Conservation (phyloP, 2,888 invertebrate genomes). For the Panzeria rudis region DNA sequence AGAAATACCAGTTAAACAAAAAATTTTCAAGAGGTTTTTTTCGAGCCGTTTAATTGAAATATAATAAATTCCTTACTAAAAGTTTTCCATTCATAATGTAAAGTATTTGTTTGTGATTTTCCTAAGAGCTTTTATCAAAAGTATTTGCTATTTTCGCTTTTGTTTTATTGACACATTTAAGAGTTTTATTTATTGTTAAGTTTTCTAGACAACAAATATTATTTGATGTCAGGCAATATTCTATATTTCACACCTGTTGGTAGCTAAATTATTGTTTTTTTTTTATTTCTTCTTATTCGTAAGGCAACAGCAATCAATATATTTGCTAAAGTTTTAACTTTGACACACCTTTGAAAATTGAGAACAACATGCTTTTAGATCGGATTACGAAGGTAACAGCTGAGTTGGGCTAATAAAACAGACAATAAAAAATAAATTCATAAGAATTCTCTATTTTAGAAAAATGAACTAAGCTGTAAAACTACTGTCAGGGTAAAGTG, state of each 20-base stretch:
- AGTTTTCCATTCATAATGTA: neutral
- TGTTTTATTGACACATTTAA: slow-evolving; percentile 42
- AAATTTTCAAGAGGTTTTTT: neutral
- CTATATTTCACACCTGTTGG: slow-evolving; percentile 52
- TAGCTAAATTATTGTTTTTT: neutral
- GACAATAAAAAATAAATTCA: neutral
- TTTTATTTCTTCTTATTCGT: neutral
- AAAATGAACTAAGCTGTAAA: too few relatives aligned
- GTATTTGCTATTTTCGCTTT: neutral
- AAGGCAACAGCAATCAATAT: neutral
- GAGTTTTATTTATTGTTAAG: neutral
- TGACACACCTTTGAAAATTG: slow-evolving; percentile 51
- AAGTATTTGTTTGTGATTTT: neutral
- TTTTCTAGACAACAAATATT: neutral
- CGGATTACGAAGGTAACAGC: slow-evolving; percentile 24
- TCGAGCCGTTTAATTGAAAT: slow-evolving; percentile 6
- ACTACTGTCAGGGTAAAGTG: too few relatives aligned
- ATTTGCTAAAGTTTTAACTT: slow-evolving; percentile 11
- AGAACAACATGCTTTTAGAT: slow-evolving; percentile 10
- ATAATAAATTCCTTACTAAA: neutral
- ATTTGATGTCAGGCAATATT: neutral
- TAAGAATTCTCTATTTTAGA: too few relatives aligned
- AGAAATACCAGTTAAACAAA: neutral
- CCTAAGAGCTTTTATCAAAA: slow-evolving; percentile 22
- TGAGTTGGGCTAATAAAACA: neutral